Conservation (phyloP, 2,888 invertebrate species). For the Rotaria macrura region DNA sequence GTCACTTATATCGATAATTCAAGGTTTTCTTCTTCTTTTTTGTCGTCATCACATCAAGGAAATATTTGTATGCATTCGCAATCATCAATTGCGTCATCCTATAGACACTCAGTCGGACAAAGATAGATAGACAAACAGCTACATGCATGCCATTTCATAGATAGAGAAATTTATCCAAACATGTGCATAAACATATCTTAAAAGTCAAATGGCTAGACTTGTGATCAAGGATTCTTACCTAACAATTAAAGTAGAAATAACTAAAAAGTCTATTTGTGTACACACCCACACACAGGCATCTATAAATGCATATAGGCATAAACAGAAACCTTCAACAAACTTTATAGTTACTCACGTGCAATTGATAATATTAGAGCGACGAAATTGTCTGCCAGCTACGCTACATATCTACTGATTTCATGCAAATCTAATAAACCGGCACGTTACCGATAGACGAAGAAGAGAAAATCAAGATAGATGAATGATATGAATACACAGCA, state of each 20-base stretch:
- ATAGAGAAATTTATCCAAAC: neutral
- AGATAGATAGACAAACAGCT: neutral
- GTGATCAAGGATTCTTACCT: neutral
- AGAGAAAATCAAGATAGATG: neutral
- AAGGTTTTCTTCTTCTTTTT: neutral
- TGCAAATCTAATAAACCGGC: neutral
- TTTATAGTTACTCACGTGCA: neutral
- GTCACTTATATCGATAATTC: neutral
- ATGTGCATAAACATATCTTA: neutral
- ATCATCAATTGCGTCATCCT: neutral
- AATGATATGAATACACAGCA: neutral
- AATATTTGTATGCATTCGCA: neutral
- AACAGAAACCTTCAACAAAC: neutral
- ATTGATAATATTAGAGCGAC: too few species aligned
- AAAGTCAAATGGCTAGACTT: neutral
- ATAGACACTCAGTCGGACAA: neutral
- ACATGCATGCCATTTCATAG: neutral
- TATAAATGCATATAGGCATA: neutral
- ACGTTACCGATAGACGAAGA: neutral
- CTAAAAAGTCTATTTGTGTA: too few species aligned
- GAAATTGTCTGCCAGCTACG: too few species aligned
- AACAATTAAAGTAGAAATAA: neutral
- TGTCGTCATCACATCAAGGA: neutral
- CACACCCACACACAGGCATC: too few species aligned
- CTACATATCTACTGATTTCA: neutral